phyloP scores from a whole-genome alignment of 2,113 vertebrate species.

The Engystomops pustulosus region DNA sequence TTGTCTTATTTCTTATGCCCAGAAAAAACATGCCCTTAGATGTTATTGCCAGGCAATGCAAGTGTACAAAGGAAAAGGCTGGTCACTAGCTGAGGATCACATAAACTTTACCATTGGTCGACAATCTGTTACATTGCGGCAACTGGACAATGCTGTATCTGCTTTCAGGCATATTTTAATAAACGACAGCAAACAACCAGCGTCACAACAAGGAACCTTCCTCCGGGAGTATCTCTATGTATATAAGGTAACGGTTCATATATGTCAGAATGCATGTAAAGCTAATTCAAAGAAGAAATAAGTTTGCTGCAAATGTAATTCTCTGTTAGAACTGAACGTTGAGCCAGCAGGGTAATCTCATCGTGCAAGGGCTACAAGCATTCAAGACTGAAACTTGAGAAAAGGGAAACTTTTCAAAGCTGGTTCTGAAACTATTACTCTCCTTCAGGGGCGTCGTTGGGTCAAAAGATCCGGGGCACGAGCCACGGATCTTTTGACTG shows the following conservation, averaged over 20 bases:
- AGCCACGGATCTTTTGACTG: too few relatives aligned
- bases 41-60: conserved; percentile 99
- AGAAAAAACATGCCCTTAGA: conserved; percentile 93
- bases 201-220: conserved; percentile 92
- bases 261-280: too few relatives aligned
- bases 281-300: too few relatives aligned
- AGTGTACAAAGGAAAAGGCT: conserved; percentile 94
- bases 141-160: conserved; percentile 87
- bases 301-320: too few relatives aligned
- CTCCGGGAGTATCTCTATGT: conserved; percentile 97
- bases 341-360: too few relatives aligned
- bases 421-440: too few relatives aligned
- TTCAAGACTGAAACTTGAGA: too few relatives aligned
- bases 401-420: not conserved
- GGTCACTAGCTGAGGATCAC: conserved; percentile 96
- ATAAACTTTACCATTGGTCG: conserved; percentile 98
- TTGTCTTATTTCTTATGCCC: conserved; percentile 51
- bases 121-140: conserved; percentile 90
- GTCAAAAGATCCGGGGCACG: too few relatives aligned
- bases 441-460: too few relatives aligned
- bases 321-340: too few relatives aligned
- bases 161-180: conserved; percentile 95
- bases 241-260: conserved; percentile 81
- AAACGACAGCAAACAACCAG: conserved; percentile 92
- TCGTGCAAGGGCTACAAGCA: too few relatives aligned